Percentiles rank a stretch among this genome's conserved stretches.
Evolutionary conservation across 2,797 vertebrate genomes (phyloP).

Genomic region (Spinus olivaceus): DNA sequence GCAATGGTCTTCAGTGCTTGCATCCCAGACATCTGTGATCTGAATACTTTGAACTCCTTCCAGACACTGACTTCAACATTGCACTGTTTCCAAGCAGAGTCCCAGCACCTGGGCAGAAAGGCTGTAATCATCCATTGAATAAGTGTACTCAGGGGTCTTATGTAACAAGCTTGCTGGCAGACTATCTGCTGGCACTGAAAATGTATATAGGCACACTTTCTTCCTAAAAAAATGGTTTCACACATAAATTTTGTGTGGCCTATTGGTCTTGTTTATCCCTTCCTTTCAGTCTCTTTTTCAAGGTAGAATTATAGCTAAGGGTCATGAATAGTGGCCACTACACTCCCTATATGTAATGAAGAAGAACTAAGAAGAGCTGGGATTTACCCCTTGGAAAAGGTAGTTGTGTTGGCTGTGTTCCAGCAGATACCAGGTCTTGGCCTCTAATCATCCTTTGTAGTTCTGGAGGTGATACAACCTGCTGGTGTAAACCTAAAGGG

Average conservation of each 20-base stretch:
- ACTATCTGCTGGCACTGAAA: not conserved
- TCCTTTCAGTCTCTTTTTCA: not conserved
- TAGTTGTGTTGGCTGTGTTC: not conserved
- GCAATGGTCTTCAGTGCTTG: not conserved
- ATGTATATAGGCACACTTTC: not conserved
- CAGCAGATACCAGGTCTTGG: not conserved
- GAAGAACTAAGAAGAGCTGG: not conserved
- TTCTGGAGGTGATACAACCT: not conserved
- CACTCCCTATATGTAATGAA: not conserved
- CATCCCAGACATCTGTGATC: not conserved
- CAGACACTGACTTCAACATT: not conserved
- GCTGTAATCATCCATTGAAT: not conserved
- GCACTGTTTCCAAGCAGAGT: not conserved
- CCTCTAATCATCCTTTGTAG: not conserved
- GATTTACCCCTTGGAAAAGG: not conserved
- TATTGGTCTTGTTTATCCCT: not conserved
- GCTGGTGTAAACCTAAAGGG: not conserved
- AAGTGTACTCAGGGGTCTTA: not conserved
- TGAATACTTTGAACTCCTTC: not conserved
- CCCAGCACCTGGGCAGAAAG: not conserved
- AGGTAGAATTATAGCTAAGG: not conserved
- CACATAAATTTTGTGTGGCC: not conserved
- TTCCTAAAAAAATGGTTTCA: not conserved
- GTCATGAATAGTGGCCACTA: not conserved
- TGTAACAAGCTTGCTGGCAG: not conserved